phyloP scores from a whole-genome alignment of 1,140 invertebrate species.

The Micrasema longulum region DNA sequence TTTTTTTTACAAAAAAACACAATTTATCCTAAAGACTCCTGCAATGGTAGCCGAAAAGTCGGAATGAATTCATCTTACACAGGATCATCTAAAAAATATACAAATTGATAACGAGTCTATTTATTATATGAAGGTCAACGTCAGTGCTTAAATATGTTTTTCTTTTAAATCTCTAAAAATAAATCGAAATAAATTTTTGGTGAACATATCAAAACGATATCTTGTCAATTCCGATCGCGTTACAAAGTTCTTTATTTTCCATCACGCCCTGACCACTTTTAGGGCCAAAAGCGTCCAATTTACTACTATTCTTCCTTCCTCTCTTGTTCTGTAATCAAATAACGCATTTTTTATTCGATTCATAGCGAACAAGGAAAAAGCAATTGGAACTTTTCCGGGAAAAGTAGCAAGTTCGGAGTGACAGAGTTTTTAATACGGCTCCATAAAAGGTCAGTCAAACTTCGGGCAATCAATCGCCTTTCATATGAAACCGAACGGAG shows the following conservation, averaged over 20 bases:
- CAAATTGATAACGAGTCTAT: no score
- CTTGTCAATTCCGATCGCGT: constrained; percentile 15
- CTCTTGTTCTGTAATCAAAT: constrained; percentile 22
- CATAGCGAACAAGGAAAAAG: constrained; percentile 29
- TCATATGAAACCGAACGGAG: constrained; percentile 43
- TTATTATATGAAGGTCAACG: no score
- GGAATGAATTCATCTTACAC: no score
- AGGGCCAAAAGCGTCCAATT: constrained; percentile 7
- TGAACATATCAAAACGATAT: constrained; percentile 16
- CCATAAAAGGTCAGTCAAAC: constrained; percentile 23
- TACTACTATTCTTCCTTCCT: constrained; percentile 6
- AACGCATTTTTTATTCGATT: constrained; percentile 34
- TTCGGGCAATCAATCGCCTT: constrained; percentile 51
- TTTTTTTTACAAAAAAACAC: no score
- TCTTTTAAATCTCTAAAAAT: no score
- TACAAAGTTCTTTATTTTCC: constrained; percentile 11
- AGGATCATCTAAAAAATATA: no score
- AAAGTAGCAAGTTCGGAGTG: constrained; percentile 29
- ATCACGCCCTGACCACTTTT: constrained; percentile 2
- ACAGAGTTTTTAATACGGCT: constrained; percentile 35
- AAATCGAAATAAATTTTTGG: no score
- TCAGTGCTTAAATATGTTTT: no score
- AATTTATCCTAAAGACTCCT: no score
- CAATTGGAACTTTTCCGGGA: constrained; percentile 22
- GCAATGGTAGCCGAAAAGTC: no score